Evolutionary conservation across 2,797 vertebrate species (phyloP).

Genomic region (Halcyon leucocephala): DNA sequence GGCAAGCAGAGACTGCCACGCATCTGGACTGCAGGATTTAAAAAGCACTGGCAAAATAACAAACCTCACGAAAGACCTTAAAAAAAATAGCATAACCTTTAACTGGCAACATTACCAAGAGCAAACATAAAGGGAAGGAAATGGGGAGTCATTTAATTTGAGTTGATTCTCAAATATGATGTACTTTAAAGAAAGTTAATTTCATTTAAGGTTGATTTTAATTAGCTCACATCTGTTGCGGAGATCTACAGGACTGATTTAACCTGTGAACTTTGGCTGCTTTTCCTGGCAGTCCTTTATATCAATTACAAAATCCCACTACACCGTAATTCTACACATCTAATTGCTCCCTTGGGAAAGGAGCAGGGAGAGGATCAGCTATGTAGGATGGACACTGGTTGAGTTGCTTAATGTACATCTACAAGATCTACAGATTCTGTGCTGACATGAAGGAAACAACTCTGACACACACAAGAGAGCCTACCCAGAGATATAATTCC

Average conservation of each 20-base stretch:
- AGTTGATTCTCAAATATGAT: not conserved
- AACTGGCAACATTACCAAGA: not conserved
- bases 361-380: not conserved
- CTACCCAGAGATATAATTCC: not conserved
- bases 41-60: not conserved
- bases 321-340: not conserved
- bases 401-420: not conserved
- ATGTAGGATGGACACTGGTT: fast-evolving
- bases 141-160: not conserved
- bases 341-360: not conserved
- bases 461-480: fast-evolving
- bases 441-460: not conserved
- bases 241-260: not conserved
- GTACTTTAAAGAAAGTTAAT: not conserved
- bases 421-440: not conserved
- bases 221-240: not conserved
- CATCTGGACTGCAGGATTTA: not conserved
- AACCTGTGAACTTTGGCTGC: not conserved
- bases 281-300: not conserved
- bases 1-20: fast-evolving
- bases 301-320: not conserved
- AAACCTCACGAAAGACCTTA: not conserved
- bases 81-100: not conserved
- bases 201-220: not conserved
- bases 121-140: not conserved